Conservation (phyloP, 2,797 vertebrate species). For the Apogon talboti region DNA sequence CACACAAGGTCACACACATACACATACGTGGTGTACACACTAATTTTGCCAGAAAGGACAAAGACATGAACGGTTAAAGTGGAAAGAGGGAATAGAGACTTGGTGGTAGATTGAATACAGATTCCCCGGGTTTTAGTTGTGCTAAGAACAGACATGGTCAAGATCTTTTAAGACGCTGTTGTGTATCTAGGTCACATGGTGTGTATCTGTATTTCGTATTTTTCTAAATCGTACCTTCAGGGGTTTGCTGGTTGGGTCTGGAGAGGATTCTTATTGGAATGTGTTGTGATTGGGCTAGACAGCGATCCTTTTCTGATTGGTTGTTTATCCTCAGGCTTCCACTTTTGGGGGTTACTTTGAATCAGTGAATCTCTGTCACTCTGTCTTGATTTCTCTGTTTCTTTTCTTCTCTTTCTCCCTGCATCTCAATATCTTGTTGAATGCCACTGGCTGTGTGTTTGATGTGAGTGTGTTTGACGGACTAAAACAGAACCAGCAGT, state of each 20-base stretch:
- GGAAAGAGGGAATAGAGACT: conserved; percentile 15
- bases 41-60: conserved; percentile 12
- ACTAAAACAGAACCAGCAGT: conserved; percentile 76
- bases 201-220: conserved; percentile 49
- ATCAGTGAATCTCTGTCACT: conserved; percentile 53
- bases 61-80: conserved; percentile 30
- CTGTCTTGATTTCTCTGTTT: conserved; percentile 42
- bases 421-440: conserved; percentile 52
- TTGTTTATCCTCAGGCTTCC: conserved; percentile 66
- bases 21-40: conserved; percentile 6
- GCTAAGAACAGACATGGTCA: conserved; percentile 45
- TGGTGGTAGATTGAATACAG: conserved; percentile 55
- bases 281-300: conserved; percentile 70
- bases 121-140: conserved; percentile 39
- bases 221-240: conserved; percentile 49
- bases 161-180: conserved; percentile 53
- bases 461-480: conserved; percentile 74
- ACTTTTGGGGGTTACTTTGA: conserved; percentile 66
- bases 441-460: conserved; percentile 68
- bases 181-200: conserved; percentile 54
- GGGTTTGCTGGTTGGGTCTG: conserved; percentile 52
- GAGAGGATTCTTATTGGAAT: conserved; percentile 71
- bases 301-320: conserved; percentile 64
- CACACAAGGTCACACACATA: not conserved
- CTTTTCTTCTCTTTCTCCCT: conserved; percentile 47